Evolutionary conservation across 2,888 invertebrate genomes (phyloP).

Genomic region (Capitulum mitella): DNA sequence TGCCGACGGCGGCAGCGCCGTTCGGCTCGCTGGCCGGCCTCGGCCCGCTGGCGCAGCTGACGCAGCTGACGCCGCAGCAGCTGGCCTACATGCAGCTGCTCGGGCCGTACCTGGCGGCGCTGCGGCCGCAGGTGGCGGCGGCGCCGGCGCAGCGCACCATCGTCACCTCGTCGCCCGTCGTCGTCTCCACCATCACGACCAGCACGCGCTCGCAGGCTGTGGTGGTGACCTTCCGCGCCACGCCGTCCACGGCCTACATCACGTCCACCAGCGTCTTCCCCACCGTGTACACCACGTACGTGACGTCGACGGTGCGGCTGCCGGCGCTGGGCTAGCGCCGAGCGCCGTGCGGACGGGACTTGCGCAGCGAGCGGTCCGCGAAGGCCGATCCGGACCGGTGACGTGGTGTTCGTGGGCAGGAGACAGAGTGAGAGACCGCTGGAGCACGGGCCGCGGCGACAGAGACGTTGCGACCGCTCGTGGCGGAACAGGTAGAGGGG

Average conservation of each 20-base stretch:
- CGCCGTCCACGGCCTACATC: slow-evolving; percentile 34
- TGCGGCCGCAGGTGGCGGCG: slow-evolving; percentile 28
- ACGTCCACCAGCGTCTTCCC: slow-evolving; percentile 33
- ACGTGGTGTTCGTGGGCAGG: no score
- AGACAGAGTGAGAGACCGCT: no score
- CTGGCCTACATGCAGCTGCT: slow-evolving; percentile 55
- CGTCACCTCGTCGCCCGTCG: slow-evolving; percentile 69
- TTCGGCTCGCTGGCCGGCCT: slow-evolving; percentile 31
- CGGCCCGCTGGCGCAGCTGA: background rate
- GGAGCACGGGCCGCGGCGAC: no score
- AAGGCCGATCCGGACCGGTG: no score
- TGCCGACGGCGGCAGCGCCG: slow-evolving; percentile 30
- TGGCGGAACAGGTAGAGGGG: no score
- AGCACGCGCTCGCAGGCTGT: slow-evolving; percentile 49
- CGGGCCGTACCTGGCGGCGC: slow-evolving; percentile 37
- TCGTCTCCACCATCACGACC: slow-evolving; percentile 78
- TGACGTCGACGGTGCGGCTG: slow-evolving; percentile 29
- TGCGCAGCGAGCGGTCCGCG: no score
- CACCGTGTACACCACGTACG: slow-evolving; percentile 34
- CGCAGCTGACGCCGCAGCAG: slow-evolving; percentile 50
- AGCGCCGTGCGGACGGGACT: no score
- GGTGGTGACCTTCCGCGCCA: slow-evolving; percentile 35
- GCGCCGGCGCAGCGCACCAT: slow-evolving; percentile 55
- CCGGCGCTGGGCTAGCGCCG: background rate
- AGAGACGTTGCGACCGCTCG: no score